Evolutionary conservation across 1,140 invertebrate genomes (phyloP).

Genomic region (fruit fly (Drosophila melanogaster)): DNA sequence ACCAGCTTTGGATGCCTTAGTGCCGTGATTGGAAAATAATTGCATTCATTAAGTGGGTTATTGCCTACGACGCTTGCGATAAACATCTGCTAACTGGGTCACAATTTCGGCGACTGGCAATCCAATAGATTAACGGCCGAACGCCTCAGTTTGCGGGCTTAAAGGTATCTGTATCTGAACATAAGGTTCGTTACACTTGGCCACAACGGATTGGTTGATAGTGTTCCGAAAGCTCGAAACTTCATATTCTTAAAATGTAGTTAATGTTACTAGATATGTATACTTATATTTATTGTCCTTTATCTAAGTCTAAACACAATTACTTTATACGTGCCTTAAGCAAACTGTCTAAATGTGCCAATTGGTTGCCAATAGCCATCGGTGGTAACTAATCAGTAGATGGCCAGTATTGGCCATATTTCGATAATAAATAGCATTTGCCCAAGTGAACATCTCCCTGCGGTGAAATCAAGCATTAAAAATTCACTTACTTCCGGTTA

Average conservation of each 20-base stretch:
- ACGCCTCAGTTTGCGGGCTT: constrained; percentile 14
- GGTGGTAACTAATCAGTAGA: constrained; percentile 3
- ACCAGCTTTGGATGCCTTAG: constrained; percentile 39
- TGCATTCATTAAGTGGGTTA: constrained; percentile 62
- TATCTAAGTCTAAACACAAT: too few species aligned
- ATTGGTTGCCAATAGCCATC: constrained; percentile 10
- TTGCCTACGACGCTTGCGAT: constrained; percentile 5
- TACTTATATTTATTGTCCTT: too few species aligned
- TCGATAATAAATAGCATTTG: constrained; percentile 42
- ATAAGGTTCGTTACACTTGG: too few species aligned
- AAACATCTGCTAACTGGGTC: constrained; percentile 43
- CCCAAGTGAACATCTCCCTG: constrained; percentile 8
- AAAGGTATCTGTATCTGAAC: background rate
- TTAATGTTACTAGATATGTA: background rate
- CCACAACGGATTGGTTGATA: too few species aligned
- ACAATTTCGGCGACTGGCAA: constrained; percentile 33
- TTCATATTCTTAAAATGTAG: too few species aligned
- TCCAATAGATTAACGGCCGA: constrained; percentile 38
- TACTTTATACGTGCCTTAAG: too few species aligned
- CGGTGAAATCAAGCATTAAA: constrained; percentile 76
- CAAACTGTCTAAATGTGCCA: background rate
- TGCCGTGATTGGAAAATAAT: constrained; percentile 73
- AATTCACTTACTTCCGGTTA: constrained; percentile 79
- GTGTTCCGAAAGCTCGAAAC: too few species aligned
- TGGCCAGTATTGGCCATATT: constrained; percentile 9